Conservation (phyloP, 2,888 invertebrate species). For the Axea sp. region DNA sequence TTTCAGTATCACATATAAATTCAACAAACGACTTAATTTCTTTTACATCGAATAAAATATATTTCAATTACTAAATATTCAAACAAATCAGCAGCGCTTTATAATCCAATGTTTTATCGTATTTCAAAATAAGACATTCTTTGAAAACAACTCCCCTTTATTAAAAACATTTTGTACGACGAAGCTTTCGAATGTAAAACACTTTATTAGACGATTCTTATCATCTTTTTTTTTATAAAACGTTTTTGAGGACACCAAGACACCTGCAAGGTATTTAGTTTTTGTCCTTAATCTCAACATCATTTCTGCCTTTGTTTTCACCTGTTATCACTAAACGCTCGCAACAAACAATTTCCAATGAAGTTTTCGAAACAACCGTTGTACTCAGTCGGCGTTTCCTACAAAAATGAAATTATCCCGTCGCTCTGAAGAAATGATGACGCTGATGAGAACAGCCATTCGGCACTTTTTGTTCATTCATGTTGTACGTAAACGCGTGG, state of each 20-base stretch:
- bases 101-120: too few relatives aligned
- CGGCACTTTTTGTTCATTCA: conserved; percentile 46
- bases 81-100: too few relatives aligned
- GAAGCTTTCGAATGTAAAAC: too few relatives aligned
- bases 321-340: conserved; percentile 28
- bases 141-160: too few relatives aligned
- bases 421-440: conserved; percentile 27
- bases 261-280: conserved; percentile 2
- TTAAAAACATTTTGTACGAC: too few relatives aligned
- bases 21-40: too few relatives aligned
- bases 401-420: conserved; percentile 36
- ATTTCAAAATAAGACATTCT: too few relatives aligned
- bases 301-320: conserved; percentile 15
- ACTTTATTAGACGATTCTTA: too few relatives aligned
- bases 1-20: too few relatives aligned
- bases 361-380: conserved; percentile 32
- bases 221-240: neutral
- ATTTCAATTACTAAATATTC: too few relatives aligned
- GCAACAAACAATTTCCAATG: conserved; percentile 13
- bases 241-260: neutral
- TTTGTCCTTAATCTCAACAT: conserved; percentile 5
- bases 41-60: too few relatives aligned
- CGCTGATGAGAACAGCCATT: conserved; percentile 34
- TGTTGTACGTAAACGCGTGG: conserved; percentile 31
- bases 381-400: conserved; percentile 19